Percentiles rank a stretch among this genome's conserved stretches.
Evolutionary conservation across 2,888 invertebrate genomes (phyloP).

Genomic region (Pimpla rufipes): DNA sequence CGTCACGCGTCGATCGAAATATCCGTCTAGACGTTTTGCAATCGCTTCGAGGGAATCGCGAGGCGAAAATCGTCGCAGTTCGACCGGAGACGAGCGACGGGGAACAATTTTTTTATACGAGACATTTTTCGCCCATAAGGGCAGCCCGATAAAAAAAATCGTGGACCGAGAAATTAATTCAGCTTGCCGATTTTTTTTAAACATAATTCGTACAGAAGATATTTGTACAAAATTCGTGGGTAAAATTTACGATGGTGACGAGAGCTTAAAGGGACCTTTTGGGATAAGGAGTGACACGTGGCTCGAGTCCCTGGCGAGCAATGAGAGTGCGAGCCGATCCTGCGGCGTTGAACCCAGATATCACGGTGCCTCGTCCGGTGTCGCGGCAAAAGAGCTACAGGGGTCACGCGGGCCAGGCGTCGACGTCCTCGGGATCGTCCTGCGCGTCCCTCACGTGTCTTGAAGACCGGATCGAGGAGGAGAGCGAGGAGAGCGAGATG

Average conservation of each 20-base stretch:
- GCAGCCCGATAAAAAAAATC: no score
- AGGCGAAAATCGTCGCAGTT: constrained; percentile 54
- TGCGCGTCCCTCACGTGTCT: constrained; percentile 58
- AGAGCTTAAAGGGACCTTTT: constrained; percentile 18
- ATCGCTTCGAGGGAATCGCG: constrained; percentile 44
- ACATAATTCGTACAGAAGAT: no score
- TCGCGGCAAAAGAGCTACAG: constrained; percentile 67
- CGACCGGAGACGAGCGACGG: constrained; percentile 45
- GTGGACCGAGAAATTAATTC: not conserved
- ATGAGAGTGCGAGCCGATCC: constrained; percentile 70
- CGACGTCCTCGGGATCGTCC: constrained; percentile 57
- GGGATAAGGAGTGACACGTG: no score
- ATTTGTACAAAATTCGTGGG: no score
- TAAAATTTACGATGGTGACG: no score
- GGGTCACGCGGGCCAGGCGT: constrained; percentile 58
- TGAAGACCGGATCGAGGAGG: constrained; percentile 67
- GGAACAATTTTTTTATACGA: constrained; percentile 14
- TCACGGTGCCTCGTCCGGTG: constrained; percentile 66
- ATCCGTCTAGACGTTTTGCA: constrained; percentile 59
- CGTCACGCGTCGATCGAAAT: constrained; percentile 65
- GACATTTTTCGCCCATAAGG: not conserved
- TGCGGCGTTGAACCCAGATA: constrained; percentile 62
- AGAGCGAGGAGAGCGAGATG: constrained; percentile 70
- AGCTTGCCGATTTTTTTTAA: no score
- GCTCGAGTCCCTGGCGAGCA: constrained; percentile 38